phyloP scores from a whole-genome alignment of 2,113 vertebrate genomes.

The Callipepla californica region DNA sequence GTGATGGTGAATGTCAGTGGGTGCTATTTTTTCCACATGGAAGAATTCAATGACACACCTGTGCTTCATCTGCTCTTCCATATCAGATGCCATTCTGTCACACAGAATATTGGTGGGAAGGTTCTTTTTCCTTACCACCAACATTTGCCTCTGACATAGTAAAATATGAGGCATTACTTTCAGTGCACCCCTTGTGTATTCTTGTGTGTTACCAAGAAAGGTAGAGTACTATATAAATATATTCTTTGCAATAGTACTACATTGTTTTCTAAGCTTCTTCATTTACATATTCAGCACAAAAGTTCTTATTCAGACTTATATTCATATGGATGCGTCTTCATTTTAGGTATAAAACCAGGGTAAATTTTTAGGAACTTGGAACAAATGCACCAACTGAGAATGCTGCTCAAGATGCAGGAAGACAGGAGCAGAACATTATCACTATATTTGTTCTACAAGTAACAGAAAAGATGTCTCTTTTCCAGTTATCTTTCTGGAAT shows the following conservation, averaged over 20 bases:
- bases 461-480: not conserved
- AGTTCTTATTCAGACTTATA: not conserved
- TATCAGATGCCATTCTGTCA: no score
- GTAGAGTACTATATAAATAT: not conserved
- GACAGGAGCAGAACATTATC: not conserved
- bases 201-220: slow-evolving; percentile 20
- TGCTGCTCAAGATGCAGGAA: not conserved
- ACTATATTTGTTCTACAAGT: not conserved
- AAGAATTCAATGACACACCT: no score
- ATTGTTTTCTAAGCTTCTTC: not conserved
- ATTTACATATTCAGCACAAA: slow-evolving; percentile 56
- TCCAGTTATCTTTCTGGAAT: not conserved
- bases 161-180: no score
- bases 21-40: no score
- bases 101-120: no score
- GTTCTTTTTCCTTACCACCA: no score
- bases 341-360: not conserved
- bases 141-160: no score
- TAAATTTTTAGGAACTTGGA: not conserved
- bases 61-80: no score
- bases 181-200: not conserved
- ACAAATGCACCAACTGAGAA: not conserved
- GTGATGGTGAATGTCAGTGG: no score
- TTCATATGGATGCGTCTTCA: not conserved
- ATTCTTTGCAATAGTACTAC: not conserved